A percentile compares a stretch with the other conserved stretches of the same genome.
phyloP scores from a whole-genome alignment of 2,888 invertebrate genomes.

The Margaritifera margaritifera region DNA sequence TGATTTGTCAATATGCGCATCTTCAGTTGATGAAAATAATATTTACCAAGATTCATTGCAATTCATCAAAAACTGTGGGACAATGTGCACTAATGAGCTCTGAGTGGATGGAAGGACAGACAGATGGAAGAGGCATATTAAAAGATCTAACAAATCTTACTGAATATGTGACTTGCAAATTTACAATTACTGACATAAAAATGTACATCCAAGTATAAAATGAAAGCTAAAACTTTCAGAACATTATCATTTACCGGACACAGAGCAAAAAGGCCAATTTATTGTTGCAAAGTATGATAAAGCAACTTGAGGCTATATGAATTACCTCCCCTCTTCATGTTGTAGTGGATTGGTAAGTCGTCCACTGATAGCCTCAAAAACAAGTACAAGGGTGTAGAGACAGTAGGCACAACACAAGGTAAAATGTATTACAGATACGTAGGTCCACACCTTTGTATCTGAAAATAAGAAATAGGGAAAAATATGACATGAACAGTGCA shows the following conservation, averaged over 20 bases:
- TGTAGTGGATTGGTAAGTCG: slow-evolving; percentile 53
- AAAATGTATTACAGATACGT: slow-evolving; percentile 35
- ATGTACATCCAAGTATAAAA: neutral
- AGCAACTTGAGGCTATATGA: neutral
- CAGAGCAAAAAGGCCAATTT: neutral
- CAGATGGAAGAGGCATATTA: no score
- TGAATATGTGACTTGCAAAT: no score
- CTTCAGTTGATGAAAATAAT: no score
- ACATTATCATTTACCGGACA: neutral
- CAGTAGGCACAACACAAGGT: slow-evolving; percentile 51
- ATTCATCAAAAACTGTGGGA: no score
- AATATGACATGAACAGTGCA: neutral
- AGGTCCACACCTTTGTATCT: slow-evolving; percentile 46
- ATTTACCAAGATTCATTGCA: no score
- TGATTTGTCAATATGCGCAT: no score
- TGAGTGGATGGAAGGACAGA: no score
- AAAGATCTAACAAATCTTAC: no score
- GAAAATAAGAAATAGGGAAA: slow-evolving; percentile 6
- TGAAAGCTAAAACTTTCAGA: neutral
- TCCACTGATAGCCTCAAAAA: slow-evolving; percentile 43
- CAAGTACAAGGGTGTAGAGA: slow-evolving; percentile 45
- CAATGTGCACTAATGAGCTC: no score
- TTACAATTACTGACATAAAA: no score
- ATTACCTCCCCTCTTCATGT: slow-evolving; percentile 60
- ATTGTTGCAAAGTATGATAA: neutral